Conservation (phyloP, 1,140 invertebrate species). For the Triops longicaudatus region DNA sequence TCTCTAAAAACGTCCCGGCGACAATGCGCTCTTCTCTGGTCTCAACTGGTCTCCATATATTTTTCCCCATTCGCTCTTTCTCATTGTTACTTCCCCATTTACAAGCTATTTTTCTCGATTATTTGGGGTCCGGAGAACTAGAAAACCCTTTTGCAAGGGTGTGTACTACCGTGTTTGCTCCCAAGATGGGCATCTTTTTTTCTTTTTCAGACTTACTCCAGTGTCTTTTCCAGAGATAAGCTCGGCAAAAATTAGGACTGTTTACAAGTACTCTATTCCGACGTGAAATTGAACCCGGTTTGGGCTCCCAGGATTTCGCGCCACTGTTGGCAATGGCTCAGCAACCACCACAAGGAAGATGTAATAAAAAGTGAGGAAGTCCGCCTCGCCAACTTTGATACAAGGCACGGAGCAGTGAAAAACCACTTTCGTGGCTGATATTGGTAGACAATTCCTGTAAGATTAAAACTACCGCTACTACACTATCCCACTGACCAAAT, state of each 20-base stretch:
- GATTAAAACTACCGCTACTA: background rate
- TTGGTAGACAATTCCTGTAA: background rate
- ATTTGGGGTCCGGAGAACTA: background rate
- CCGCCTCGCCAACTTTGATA: background rate
- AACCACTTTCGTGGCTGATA: background rate
- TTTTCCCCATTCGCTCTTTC: too few relatives aligned
- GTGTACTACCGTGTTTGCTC: background rate
- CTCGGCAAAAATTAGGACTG: too few relatives aligned
- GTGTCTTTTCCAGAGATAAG: too few relatives aligned
- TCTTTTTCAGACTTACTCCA: background rate
- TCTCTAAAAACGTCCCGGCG: background rate
- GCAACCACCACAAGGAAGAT: background rate
- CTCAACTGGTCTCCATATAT: too few relatives aligned
- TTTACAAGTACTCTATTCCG: too few relatives aligned
- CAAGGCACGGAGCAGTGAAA: background rate
- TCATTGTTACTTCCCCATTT: background rate
- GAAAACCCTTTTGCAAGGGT: background rate
- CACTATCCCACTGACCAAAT: background rate
- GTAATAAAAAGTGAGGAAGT: conserved; percentile 1
- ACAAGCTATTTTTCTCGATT: background rate
- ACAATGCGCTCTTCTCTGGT: background rate
- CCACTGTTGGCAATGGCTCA: background rate
- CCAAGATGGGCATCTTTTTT: background rate
- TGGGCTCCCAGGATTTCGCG: background rate
- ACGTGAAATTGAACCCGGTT: too few relatives aligned